Evolutionary conservation across 1,140 invertebrate species (phyloP), one percentile per base, ranked within the genome.

Genomic region (Magallana ariakensis): DNA sequence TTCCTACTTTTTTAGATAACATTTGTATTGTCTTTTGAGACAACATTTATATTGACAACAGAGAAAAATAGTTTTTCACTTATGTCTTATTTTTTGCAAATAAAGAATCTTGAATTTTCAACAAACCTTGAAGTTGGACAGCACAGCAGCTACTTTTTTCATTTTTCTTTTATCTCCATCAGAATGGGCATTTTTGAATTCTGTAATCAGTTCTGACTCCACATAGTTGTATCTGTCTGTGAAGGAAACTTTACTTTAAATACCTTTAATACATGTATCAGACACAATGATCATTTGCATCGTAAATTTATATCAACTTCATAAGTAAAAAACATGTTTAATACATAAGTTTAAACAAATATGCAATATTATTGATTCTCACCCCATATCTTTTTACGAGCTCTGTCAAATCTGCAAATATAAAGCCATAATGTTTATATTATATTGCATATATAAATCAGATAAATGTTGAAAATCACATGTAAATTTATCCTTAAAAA

Each of bases 141-240:
- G 95, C 66, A 99, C 97, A 53, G 96, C 96, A 0, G 99, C 98
- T 87, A 99, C 96, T 93, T 98, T 97, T 92, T 98, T 98, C 98
- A 99, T 99, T 92, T 97, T 96, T 19, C 95, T 95, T 87, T 97
- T 96, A 94, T 99, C 97, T 87, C 97, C 97, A 70, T 96, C 96
- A 87, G 96, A 96, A 92, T 96, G 98, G 4, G 98, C 97, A 81
- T 96, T 96, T 0, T 97, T 97, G 96, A 99, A 99, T 94, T 99
- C 98, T 94, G 99, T 98, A 90, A 99, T 99, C 7, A 99, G 95
- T 87, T 96, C 96, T 80, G 97, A 95, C 94, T 99, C 99, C 85
- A 99, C 98, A 93, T 98, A 97, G 92, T 98, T 97, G 94, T 99
- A 99, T 93, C 99, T 99, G n/a, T 96, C 95, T 93, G 87, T 8